Evolutionary conservation across 1,140 invertebrate species (phyloP).

Genomic region (Cepaea nemoralis): DNA sequence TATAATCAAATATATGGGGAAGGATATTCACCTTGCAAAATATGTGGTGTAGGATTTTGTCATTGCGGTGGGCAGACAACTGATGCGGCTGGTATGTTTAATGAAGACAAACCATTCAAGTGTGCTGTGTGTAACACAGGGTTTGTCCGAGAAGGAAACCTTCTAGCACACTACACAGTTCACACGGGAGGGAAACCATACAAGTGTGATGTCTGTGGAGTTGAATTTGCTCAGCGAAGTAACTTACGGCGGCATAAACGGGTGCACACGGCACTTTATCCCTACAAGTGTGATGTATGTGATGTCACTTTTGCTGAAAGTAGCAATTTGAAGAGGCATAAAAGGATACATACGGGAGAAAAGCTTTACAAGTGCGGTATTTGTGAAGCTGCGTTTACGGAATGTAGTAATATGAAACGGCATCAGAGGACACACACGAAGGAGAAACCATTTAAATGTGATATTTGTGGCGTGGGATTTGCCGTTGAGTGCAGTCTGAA

Average conservation of each 20-base stretch:
- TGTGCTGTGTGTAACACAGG: background rate
- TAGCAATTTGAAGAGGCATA: background rate
- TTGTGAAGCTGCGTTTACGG: background rate
- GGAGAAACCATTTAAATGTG: background rate
- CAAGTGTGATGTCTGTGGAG: background rate
- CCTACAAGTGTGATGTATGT: background rate
- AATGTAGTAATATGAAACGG: background rate
- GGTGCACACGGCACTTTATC: background rate
- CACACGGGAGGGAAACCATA: background rate
- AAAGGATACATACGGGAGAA: background rate
- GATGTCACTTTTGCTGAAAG: background rate
- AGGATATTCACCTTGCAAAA: background rate
- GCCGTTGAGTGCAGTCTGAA: background rate
- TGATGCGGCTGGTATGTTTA: background rate
- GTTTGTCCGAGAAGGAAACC: background rate
- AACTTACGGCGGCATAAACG: background rate
- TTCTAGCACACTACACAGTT: background rate
- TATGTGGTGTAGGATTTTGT: background rate
- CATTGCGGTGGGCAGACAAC: background rate
- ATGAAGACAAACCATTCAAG: background rate
- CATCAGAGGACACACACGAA: background rate
- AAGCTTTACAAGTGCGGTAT: constrained; percentile 2
- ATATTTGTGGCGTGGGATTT: background rate
- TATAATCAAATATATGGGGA: background rate
- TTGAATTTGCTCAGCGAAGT: background rate